These are phyloP conservation scores for Furnarius figulus DNA, from an alignment of 2,113 vertebrate genomes.

Conservation along the genomic window DNA sequence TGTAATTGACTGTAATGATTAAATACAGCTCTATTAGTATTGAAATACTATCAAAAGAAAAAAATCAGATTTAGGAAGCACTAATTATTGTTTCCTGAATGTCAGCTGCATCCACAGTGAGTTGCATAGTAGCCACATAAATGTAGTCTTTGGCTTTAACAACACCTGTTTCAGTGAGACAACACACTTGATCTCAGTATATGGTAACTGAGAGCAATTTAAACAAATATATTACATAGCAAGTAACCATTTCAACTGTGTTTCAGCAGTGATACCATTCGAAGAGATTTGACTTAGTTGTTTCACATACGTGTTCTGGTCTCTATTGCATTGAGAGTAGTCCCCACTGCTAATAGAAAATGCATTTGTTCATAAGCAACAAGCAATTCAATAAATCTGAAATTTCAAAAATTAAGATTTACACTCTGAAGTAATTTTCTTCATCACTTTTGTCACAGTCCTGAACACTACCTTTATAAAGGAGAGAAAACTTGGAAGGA, in stretches of 20 bases:
- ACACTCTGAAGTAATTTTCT: background rate
- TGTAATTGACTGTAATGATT: background rate
- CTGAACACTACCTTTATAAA: background rate
- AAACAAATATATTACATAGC: background rate
- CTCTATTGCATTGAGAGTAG: background rate
- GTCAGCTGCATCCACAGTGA: background rate
- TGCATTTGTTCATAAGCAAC: background rate
- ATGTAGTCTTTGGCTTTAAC: background rate
- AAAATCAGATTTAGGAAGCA: background rate
- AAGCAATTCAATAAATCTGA: background rate
- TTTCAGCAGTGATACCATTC: background rate
- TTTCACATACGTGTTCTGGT: background rate
- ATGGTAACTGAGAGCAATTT: background rate
- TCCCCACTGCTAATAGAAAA: background rate
- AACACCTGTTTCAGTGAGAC: background rate
- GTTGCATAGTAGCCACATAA: background rate
- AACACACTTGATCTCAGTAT: background rate
- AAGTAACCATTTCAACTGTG: background rate
- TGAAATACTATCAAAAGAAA: background rate
- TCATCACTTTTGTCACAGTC: background rate
- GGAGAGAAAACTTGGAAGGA: background rate
- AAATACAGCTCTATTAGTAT: background rate
- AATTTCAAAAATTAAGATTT: background rate
- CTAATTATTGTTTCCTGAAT: background rate
- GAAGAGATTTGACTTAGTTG: background rate